Base-by-base conservation (phyloP, 2,888 invertebrate genomes). In the Zygogramma bicolorata region DNA sequence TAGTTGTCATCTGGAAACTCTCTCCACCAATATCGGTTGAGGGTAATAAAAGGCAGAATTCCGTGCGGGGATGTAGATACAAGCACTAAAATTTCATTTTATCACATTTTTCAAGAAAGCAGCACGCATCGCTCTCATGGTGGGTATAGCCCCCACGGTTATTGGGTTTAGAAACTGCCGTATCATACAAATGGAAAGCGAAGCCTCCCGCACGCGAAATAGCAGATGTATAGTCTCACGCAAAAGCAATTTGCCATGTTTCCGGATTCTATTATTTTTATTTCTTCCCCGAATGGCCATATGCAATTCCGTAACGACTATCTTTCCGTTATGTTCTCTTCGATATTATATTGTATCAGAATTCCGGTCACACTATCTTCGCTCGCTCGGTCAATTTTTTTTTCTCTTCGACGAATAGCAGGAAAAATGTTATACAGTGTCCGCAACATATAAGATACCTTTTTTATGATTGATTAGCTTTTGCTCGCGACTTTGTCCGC, bases 101-200 rank as follows among this genome's bases (percentile, higher is more conserved):
- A 63, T 46, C 18, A 25, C 46, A 63, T 63, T 49, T 62, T 42
- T 42, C 46, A 15, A 25, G 40, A 29, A 46, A 46, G 20, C 10
- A 18, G 46, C 15, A 31, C 18, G 46, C 18, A 46, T 63, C 42
- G 34, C 40, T 15, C 31, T 31, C 63, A 49, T 46, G 42, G 57
- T 60, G 57, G 65, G 40, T 65, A 25, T 63, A 27, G 5, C 65
- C 61, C n/a, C 22, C 61, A 66, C 66, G 25, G 62, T 69, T 73
- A 73, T 73, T 69, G 65, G 61, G 65, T 60, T 53, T 57, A 53
- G 38, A 65, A 68, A 72, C 63, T 68, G 68, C 71, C 68, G 63
- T 71, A 71, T 68, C 27, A 68, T 59, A 72, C 69, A 66, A 62
- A 68, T 68, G 65, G 29, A 63, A 63, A 25, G 46, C 29, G 40